These are phyloP conservation scores for Etia nguti DNA, from an alignment of 2,113 vertebrate species.

Conservation along the genomic window DNA sequence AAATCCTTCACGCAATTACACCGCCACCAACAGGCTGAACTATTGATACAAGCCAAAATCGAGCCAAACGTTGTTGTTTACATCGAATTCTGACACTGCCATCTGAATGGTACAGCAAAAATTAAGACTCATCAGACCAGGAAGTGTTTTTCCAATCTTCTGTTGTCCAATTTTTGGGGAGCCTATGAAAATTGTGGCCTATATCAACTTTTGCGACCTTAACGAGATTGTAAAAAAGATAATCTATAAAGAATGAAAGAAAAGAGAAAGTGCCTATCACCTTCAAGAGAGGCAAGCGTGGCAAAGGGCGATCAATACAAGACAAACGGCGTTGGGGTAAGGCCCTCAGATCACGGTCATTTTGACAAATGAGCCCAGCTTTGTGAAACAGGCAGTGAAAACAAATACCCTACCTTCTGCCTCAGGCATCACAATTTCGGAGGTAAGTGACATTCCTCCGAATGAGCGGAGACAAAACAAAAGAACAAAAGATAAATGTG, in stretches of 20 bases:
- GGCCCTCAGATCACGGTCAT: conserved; percentile 26
- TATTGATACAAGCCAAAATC: background rate
- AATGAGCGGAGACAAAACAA: conserved; percentile 55
- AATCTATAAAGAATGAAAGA: conserved; percentile 17
- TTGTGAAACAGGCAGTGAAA: conserved; percentile 58
- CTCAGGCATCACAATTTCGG: conserved; percentile 19
- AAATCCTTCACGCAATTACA: background rate
- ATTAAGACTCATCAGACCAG: background rate
- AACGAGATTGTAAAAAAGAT: background rate
- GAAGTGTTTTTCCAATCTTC: background rate
- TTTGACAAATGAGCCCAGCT: conserved; percentile 61
- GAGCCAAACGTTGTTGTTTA: background rate
- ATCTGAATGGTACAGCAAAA: background rate
- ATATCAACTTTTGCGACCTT: background rate
- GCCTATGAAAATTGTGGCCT: background rate
- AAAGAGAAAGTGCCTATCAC: conserved; percentile 44
- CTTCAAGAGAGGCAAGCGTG: conserved; percentile 41
- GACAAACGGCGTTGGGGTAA: conserved; percentile 41
- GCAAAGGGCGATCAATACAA: conserved; percentile 65
- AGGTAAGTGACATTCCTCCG: conserved; percentile 52
- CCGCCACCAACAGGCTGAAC: background rate
- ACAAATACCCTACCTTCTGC: conserved; percentile 54
- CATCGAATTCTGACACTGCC: background rate
- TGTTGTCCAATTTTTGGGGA: background rate
- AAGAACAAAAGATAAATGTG: conserved; percentile 57